Evolutionary conservation across 1,140 invertebrate genomes (phyloP).

Genomic region (Drosophila hydei): DNA sequence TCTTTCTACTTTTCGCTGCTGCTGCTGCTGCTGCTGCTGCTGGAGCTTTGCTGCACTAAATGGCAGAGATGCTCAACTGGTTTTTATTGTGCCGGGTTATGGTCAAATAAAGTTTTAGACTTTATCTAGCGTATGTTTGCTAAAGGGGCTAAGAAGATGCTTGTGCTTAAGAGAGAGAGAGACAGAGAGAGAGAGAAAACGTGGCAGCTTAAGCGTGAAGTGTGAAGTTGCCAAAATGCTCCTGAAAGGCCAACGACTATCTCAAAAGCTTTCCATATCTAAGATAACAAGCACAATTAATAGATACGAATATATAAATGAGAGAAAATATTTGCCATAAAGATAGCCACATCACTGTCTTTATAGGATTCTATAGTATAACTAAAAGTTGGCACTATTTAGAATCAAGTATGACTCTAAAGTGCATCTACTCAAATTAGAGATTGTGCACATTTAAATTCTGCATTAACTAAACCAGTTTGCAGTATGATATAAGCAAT

Average conservation of each 20-base stretch:
- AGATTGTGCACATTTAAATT: too few species aligned
- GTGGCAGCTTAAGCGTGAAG: conserved; percentile 12
- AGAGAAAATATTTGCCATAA: too few species aligned
- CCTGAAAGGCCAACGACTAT: neutral
- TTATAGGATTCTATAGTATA: too few species aligned
- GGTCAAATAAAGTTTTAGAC: conserved; percentile 36
- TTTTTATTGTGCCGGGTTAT: conserved; percentile 39
- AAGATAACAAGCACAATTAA: too few species aligned
- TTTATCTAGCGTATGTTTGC: conserved; percentile 13
- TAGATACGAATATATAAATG: too few species aligned
- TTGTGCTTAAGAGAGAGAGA: too few species aligned
- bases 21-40: neutral
- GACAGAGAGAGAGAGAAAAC: neutral
- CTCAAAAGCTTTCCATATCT: neutral
- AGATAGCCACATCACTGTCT: too few species aligned
- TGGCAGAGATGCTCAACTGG: conserved; percentile 32
- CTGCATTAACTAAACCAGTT: too few species aligned
- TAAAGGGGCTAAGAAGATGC: neutral
- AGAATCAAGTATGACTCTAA: too few species aligned
- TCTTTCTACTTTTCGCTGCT: neutral
- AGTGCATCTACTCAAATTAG: too few species aligned
- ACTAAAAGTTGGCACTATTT: too few species aligned
- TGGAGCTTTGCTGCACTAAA: conserved; percentile 10
- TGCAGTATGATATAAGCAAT: too few species aligned
- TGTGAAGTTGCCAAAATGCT: conserved; percentile 11